Evolutionary conservation across 2,113 vertebrate genomes (phyloP).

Genomic region (Pseudonaja textilis): DNA sequence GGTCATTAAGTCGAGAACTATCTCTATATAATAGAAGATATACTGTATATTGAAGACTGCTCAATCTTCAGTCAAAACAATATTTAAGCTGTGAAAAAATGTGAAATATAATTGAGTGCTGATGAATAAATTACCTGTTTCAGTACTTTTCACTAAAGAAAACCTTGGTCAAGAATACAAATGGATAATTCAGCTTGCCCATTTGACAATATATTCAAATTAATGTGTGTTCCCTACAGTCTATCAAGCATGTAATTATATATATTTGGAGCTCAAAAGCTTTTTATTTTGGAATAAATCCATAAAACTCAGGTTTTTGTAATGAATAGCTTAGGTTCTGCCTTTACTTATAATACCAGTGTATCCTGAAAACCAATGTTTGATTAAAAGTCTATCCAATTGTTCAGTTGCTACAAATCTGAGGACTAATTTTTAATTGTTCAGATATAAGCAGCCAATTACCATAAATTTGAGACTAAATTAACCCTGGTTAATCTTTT

Average conservation of each 20-base stretch:
- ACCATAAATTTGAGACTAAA: not conserved
- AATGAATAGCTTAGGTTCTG: not conserved
- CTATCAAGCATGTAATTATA: not conserved
- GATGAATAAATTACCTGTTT: not conserved
- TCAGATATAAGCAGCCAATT: not conserved
- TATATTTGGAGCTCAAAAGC: not conserved
- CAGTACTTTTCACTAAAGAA: not conserved
- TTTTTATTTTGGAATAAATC: not conserved
- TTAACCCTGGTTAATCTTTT: not conserved
- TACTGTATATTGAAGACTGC: not conserved
- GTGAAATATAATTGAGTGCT: not conserved
- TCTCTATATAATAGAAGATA: not conserved
- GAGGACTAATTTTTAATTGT: not conserved
- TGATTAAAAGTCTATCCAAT: not conserved
- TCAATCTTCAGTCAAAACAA: not conserved
- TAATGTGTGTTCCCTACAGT: not conserved
- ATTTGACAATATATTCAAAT: not conserved
- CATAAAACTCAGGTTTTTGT: not conserved
- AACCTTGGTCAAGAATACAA: not conserved
- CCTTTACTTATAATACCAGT: not conserved
- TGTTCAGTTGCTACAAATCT: not conserved
- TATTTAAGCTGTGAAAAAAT: not conserved
- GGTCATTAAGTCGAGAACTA: no score
- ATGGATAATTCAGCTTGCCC: not conserved
- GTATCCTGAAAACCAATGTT: not conserved